Evolutionary conservation across 2,888 invertebrate genomes (phyloP).

Genomic region (Malthinus flaveolus): DNA sequence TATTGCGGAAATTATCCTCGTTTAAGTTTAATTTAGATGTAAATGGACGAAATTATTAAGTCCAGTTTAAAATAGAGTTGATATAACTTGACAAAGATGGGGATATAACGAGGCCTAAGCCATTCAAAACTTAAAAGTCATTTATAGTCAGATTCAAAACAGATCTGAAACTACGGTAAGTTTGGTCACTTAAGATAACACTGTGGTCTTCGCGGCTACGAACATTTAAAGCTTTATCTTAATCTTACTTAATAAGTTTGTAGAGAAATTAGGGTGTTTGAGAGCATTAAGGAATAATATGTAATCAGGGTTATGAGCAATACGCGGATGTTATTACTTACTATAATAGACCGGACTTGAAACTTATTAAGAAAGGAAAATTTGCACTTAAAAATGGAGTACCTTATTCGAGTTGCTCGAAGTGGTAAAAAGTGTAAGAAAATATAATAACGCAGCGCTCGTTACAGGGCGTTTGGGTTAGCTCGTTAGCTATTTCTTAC

Average conservation of each 20-base stretch:
- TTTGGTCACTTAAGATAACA: conserved; percentile 30
- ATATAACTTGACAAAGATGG: neutral
- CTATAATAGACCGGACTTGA: neutral
- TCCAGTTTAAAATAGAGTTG: neutral
- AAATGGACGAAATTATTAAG: neutral
- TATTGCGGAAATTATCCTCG: neutral
- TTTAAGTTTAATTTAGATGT: conserved; percentile 1
- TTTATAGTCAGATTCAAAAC: conserved; percentile 24
- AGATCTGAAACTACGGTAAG: conserved; percentile 27
- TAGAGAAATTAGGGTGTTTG: conserved; percentile 23
- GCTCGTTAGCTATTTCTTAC: no score
- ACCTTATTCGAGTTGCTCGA: no score
- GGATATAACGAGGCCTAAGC: neutral
- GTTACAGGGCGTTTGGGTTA: no score
- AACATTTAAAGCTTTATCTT: conserved; percentile 38
- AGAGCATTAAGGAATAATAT: conserved; percentile 18
- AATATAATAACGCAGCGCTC: no score
- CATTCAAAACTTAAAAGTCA: conserved; percentile 17
- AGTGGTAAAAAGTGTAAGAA: no score
- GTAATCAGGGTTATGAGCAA: conserved; percentile 21
- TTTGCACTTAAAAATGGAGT: no score
- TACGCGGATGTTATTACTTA: conserved; percentile 1
- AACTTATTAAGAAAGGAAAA: no score
- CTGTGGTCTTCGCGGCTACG: conserved; percentile 29
- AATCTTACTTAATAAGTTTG: conserved; percentile 36